Evolutionary conservation across 1,140 invertebrate genomes (phyloP), one percentile per base, ranked within the genome.

Genomic region (Orius laevigatus): DNA sequence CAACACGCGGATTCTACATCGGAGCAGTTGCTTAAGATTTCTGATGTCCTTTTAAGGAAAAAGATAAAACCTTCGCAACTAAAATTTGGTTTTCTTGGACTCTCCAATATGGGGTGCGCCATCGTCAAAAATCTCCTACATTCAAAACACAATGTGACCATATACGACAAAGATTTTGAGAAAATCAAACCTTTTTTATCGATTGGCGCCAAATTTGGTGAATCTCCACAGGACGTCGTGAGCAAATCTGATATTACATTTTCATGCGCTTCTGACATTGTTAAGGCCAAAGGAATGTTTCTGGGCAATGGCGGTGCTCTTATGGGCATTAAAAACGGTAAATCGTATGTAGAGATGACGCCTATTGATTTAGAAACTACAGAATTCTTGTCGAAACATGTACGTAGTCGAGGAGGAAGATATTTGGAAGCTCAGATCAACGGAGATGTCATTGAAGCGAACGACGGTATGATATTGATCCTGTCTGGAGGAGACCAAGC

Each of bases 81-180:
- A 60, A 89, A 81, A 59, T 93, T 96, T 61, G 93, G 93, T 9
- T 96, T 96, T 64, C 74, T 97, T 33, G 93, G 93, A 0, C 71
- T 47, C 10, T 91, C 92, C 38, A 90, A 89, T 57, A 95, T 97
- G 84, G 92, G 92, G 12, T 25, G 25, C 8, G 25, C 88, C 14
- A 90, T 96, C 59, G 89, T 96, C 1, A 92, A 90, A 70, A 94
- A 95, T 64, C 70, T 97, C 12, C 75, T 96, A 53, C 86, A 88
- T 61, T 91, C 89, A 41, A 90, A 90, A 8, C 92, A 96, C 65
- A 80, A 82, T 59, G 87, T 96, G 10, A 78, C 84, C 54, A 78
- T 96, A 34, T 96, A 91, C 91, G 96, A 95, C 67, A 75, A 91
- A 57, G 86, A 87, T 52, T 73, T 79, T 19, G 77, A 82, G 46